A percentile compares a stretch with the other conserved stretches of the same genome.
phyloP scores from a whole-genome alignment of 2,113 vertebrate species.

The Petrocephalus microphthalmus region DNA sequence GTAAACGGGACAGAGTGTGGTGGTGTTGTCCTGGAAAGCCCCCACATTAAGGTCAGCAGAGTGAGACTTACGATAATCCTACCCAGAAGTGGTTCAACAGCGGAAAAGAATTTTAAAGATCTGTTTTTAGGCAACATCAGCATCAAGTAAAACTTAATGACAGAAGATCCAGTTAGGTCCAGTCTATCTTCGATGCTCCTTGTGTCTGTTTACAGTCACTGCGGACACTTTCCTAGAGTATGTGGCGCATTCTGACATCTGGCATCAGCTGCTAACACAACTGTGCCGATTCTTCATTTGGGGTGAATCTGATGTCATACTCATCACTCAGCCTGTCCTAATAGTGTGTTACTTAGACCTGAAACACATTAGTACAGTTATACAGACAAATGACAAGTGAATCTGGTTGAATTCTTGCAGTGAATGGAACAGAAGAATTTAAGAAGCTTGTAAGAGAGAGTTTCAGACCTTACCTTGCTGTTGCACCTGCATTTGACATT shows the following conservation, averaged over 20 bases:
- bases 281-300: neutral
- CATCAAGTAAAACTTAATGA: slow-evolving; percentile 18
- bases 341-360: slow-evolving; percentile 4
- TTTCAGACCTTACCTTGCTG: neutral
- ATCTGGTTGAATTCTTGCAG: neutral
- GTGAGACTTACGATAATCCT: slow-evolving; percentile 20
- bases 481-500: neutral
- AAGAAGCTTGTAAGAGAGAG: neutral
- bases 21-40: neutral
- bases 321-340: neutral
- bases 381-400: neutral
- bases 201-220: neutral
- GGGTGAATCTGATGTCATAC: neutral
- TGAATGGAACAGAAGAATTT: neutral
- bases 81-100: neutral
- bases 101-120: neutral
- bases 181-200: neutral
- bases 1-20: neutral
- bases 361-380: neutral
- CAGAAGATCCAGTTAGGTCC: slow-evolving; percentile 21
- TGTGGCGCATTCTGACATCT: neutral
- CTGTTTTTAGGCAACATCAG: neutral
- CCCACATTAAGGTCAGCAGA: neutral
- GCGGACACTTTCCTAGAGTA: too few relatives aligned
- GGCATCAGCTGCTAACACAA: slow-evolving; percentile 16